Evolutionary conservation across 2,888 invertebrate species (phyloP), one percentile per base, ranked within the genome.

Genomic region (Scaptomyza parva): DNA sequence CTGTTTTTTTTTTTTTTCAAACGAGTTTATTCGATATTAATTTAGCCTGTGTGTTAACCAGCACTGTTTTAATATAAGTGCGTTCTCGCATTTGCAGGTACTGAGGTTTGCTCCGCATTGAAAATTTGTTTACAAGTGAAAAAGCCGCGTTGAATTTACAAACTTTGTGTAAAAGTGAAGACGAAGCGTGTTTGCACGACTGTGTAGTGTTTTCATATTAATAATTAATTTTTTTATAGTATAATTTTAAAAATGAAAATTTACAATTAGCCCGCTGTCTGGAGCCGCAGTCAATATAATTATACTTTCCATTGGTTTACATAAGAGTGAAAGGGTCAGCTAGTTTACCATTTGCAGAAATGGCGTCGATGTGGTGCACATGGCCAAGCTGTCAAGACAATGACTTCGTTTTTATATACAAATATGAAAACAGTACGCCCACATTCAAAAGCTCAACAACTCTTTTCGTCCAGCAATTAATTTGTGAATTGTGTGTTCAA

Each of bases 11-110:
- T 51, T 7, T 30, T 37, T 37, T 35, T 51, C 7, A 43, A 63
- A 35, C n/a, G 12, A 40, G 18, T 33, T 2, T 28, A 52, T 41
- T 65, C 73, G 73, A 76, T 73, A 60, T 26, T 48, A 55, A 26
- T 30, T 47, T 30, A 11, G 12, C 17, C 17, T 63, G 11, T 3
- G n/a, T 47, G 59, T 40, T 76, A 59, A 48, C 17, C 81, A 81
- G 30, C 80, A 75, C 73, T 76, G 76, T 63, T 70, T 70, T 52
- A 85, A 86, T 87, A 87, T 83, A 88, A 89, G 90, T 90, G 90
- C 90, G 89, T 90, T 90, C 87, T 89, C 91, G 90, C 90, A 91
- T 90, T 91, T 87, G 87, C 88, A 88, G 89, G 88, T 89, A 89
- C 78, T 76, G 80, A 83, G 71, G 60, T 75, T 76, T 54, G 69